These are phyloP conservation scores for Entomobrya proxima DNA, from an alignment of 2,888 invertebrate genomes.

Conservation along the genomic window DNA sequence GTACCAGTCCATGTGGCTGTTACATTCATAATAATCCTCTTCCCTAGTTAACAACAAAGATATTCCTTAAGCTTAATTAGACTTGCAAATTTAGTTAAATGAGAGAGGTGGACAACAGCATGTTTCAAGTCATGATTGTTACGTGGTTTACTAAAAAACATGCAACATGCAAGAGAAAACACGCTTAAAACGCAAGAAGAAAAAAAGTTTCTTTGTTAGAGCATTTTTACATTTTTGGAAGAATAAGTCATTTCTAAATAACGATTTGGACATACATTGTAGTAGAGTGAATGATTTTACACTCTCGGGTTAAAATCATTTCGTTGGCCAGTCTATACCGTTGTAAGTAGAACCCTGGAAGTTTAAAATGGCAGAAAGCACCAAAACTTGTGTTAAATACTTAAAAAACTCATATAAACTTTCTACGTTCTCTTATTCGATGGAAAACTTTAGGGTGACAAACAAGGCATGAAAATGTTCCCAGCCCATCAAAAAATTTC, in stretches of 20 bases:
- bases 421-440: neutral
- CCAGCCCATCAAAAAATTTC: slow-evolving; percentile 5
- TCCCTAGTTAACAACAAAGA: slow-evolving; percentile 45
- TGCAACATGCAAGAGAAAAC: neutral
- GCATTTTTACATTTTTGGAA: slow-evolving; percentile 22
- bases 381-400: neutral
- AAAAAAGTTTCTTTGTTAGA: slow-evolving; percentile 20
- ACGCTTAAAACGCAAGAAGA: neutral
- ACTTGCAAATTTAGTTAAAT: slow-evolving; percentile 72
- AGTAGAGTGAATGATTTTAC: slow-evolving; percentile 4
- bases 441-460: slow-evolving; percentile 38
- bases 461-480: slow-evolving; percentile 56
- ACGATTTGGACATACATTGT: slow-evolving; percentile 40
- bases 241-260: slow-evolving; percentile 43
- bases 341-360: neutral
- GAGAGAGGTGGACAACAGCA: slow-evolving; percentile 64
- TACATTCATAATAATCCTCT: slow-evolving; percentile 53
- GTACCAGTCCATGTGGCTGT: slow-evolving; percentile 30
- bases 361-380: neutral
- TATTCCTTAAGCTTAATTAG: slow-evolving; percentile 64
- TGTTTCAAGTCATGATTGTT: slow-evolving; percentile 46
- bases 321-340: neutral
- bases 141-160: slow-evolving; percentile 56
- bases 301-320: slow-evolving; percentile 3
- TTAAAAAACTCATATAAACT: neutral